These are phyloP conservation scores for Pangasianodon gigas DNA, from an alignment of 2,113 vertebrate species.

Conservation along the genomic window DNA sequence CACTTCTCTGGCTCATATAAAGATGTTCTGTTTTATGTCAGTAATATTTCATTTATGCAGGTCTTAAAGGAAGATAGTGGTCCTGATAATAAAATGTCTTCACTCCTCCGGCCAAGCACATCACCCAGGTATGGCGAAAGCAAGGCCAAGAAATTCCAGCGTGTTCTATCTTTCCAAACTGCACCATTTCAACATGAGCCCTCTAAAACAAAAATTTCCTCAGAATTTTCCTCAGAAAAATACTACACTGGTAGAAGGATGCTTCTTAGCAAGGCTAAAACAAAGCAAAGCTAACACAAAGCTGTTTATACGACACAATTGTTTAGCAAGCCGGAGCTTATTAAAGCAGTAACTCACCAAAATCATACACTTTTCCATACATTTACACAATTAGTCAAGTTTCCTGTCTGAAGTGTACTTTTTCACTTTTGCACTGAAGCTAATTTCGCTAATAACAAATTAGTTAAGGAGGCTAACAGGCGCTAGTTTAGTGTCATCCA, in stretches of 20 bases:
- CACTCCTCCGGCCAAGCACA: neutral
- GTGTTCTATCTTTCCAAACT: slow-evolving; percentile 17
- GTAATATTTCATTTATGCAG: slow-evolving; percentile 29
- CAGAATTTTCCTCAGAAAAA: slow-evolving; percentile 15
- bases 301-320: neutral
- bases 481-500: neutral
- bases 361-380: neutral
- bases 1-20: neutral
- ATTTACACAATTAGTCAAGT: neutral
- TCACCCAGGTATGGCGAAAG: slow-evolving; percentile 19
- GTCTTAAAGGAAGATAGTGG: neutral
- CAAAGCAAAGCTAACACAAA: neutral
- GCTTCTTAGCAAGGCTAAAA: neutral
- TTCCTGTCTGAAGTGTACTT: neutral
- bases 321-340: neutral
- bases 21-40: slow-evolving; percentile 35
- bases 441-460: neutral
- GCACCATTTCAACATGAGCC: slow-evolving; percentile 34
- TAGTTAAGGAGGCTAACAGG: neutral
- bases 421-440: neutral
- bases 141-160: slow-evolving; percentile 20
- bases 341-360: neutral
- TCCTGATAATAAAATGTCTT: slow-evolving; percentile 9
- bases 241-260: neutral
- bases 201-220: slow-evolving; percentile 2